Percentiles rank a stretch among this genome's conserved stretches.
Conservation (phyloP, 2,888 invertebrate genomes). For the Operophtera brumata region DNA sequence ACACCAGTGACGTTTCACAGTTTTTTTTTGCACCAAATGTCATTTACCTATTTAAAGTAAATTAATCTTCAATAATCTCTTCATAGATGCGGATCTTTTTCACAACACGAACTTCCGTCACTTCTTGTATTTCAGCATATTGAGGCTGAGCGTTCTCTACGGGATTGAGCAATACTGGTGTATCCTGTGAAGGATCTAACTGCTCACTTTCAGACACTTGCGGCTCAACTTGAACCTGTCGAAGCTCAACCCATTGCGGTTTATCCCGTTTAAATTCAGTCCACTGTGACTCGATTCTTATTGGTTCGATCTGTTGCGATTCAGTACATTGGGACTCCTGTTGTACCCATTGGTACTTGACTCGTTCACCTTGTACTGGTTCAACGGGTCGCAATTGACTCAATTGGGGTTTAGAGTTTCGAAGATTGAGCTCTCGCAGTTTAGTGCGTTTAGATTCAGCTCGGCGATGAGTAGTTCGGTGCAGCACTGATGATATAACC, state of each 20-base stretch:
- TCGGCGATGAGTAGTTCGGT: background rate
- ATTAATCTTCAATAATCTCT: conserved; percentile 13
- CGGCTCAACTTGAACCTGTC: conserved; percentile 10
- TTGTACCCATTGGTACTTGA: background rate
- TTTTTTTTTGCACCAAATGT: too few relatives aligned
- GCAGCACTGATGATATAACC: background rate
- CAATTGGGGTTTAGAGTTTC: background rate
- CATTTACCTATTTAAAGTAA: too few relatives aligned
- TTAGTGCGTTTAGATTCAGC: background rate
- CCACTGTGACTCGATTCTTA: conserved; percentile 1
- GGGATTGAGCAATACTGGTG: conserved; percentile 3
- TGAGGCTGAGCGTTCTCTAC: conserved; percentile 10
- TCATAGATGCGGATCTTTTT: conserved; percentile 11
- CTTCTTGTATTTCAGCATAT: conserved; percentile 9
- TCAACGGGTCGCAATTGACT: background rate
- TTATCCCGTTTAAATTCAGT: conserved; percentile 8
- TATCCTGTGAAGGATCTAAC: conserved; percentile 5
- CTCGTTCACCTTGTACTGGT: background rate
- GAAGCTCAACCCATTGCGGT: conserved; percentile 5
- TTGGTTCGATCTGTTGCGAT: conserved; percentile 2
- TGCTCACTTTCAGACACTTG: conserved; percentile 4
- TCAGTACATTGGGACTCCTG: background rate
- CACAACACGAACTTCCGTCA: conserved; percentile 8
- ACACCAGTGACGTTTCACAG: too few relatives aligned
- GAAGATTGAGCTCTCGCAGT: background rate